These are phyloP conservation scores for Eulemur macaco DNA, from an alignment of 2,113 vertebrate species.

Conservation along the genomic window DNA sequence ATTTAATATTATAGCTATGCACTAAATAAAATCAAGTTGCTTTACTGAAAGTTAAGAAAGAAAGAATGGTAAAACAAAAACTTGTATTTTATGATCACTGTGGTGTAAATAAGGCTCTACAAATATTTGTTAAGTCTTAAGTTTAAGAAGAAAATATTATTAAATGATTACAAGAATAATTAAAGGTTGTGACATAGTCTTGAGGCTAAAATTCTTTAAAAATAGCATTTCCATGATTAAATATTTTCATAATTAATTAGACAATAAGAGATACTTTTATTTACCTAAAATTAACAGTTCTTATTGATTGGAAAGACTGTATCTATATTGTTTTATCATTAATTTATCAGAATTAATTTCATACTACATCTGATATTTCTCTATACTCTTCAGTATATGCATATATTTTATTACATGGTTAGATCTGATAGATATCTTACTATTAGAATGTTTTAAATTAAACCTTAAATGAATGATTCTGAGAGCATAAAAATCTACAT, in stretches of 20 bases:
- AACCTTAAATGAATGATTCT: conserved; percentile 59
- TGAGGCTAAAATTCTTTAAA: background rate
- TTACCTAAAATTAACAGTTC: background rate
- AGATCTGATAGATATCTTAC: background rate
- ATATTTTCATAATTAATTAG: background rate
- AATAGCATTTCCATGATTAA: background rate
- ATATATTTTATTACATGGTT: conserved; percentile 26
- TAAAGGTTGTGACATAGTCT: background rate
- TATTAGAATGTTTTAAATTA: conserved; percentile 41
- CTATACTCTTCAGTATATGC: background rate
- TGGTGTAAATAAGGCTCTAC: background rate
- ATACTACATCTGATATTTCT: background rate
- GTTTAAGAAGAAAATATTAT: background rate
- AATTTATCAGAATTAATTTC: background rate
- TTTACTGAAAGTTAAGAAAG: background rate
- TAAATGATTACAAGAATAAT: background rate
- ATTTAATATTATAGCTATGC: background rate
- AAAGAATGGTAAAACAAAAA: background rate
- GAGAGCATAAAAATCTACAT: background rate
- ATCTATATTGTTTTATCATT: background rate
- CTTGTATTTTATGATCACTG: background rate
- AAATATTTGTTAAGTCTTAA: background rate
- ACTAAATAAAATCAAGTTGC: background rate
- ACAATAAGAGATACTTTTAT: background rate
- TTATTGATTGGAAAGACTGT: background rate